Base-by-base conservation (phyloP, 2,888 invertebrate species). In the Hirtodrosophila confusa region DNA sequence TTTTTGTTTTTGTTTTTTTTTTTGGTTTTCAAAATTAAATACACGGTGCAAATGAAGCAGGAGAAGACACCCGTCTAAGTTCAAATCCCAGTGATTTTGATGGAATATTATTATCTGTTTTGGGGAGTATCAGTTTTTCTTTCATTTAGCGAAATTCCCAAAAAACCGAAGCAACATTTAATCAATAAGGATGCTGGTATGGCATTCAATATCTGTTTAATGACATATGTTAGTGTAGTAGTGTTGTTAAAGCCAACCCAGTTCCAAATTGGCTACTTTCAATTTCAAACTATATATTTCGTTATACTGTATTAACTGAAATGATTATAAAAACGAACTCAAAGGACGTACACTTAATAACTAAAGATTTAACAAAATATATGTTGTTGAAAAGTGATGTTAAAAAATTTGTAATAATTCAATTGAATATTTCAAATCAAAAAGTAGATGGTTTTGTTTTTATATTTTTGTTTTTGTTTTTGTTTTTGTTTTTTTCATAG, bases 321-420 rank as follows among this genome's bases (percentile, higher is more conserved):
- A 78, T 78, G 53, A 84, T 77, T 45, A 83, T 72, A 60, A 66
- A 64, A 80, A 82, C 69, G 53, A 82, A 82, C 82, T 83, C 37
- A 83, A 83, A 82, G 85, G 82, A 82, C 83, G 85, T 75, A 85
- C 83, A 85, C 85, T 80, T 72, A 85, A 85, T 39, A 76, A 82
- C 65, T 48, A 31, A 80, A 67, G 39, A 69, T 53, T 61, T 58
- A 63, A 67, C 73, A 78, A 76, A 76, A 75, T 76, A 75, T 76
- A 72, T 78, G 54, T 72, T 55, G 62, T 78, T 68, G 44, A 69
- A 79, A 83, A 75, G 69, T 78, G 75, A 74, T 82, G 71, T 75
- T 69, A 64, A 78, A 73, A 62, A 75, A 78, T 68, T 48, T 58
- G 57, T 62, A 72, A 64, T 47, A 77, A 62, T 69, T 64, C 49